These are phyloP conservation scores for Oopsacas minuta DNA, from an alignment of 37 sponge, comb jelly and placozoan species.

Conservation along the genomic window DNA sequence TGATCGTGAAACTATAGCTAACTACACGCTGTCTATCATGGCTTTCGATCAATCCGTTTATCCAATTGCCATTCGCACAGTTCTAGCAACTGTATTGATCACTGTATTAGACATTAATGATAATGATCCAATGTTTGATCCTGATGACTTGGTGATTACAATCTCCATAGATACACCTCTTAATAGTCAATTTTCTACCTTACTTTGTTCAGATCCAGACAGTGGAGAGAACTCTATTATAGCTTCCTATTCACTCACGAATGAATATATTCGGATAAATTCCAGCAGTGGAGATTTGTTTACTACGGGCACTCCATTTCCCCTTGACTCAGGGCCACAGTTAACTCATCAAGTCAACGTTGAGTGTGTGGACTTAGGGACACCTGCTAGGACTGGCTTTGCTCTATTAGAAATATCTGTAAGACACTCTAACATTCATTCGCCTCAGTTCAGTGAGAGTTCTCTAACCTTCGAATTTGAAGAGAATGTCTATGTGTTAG, in stretches of 20 bases:
- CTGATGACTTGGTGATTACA: background rate
- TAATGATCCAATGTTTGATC: background rate
- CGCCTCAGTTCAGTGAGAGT: background rate
- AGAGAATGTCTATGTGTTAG: background rate
- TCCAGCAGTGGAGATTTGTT: background rate
- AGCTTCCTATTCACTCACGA: background rate
- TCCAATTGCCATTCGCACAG: background rate
- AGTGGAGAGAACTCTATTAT: background rate
- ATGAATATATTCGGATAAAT: background rate
- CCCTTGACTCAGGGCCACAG: background rate
- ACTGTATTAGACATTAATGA: background rate
- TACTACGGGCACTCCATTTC: background rate
- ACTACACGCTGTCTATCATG: background rate
- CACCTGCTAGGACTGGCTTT: background rate
- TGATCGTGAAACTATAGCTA: background rate
- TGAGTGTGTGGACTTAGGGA: background rate
- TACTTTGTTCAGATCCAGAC: background rate
- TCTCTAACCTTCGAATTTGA: background rate
- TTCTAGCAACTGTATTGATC: background rate
- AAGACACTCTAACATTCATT: background rate
- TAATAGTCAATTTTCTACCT: background rate
- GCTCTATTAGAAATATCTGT: background rate
- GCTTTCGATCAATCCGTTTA: slow-evolving; percentile 6
- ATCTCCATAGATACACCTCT: background rate
- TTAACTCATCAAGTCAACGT: background rate